phyloP scores from a whole-genome alignment of 1,140 invertebrate genomes.

The Oryzaephilus surinamensis region DNA sequence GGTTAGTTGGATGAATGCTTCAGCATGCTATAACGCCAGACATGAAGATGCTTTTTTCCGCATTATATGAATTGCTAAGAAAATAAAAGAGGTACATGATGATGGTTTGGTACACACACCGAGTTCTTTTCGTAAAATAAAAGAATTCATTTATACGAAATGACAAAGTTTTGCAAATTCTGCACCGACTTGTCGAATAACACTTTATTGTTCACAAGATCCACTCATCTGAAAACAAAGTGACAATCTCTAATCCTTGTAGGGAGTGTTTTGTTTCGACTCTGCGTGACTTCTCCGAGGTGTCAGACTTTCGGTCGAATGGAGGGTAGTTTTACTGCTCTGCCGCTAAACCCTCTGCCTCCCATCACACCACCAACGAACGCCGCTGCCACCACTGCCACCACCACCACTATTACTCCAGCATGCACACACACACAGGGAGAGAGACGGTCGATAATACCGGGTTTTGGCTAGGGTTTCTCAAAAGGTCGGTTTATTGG shows the following conservation, averaged over 20 bases:
- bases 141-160: constrained; percentile 4
- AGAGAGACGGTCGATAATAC: constrained; percentile 12
- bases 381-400: background rate
- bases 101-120: background rate
- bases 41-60: too few species aligned
- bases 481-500: constrained; percentile 15
- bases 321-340: constrained; percentile 9
- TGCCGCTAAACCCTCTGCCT: constrained; percentile 2
- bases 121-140: background rate
- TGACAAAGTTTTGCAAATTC: constrained; percentile 22
- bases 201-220: constrained; percentile 22
- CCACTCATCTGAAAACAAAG: constrained; percentile 24
- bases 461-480: constrained; percentile 11
- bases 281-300: constrained; percentile 23
- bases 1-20: too few species aligned
- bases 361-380: background rate
- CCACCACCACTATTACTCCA: background rate
- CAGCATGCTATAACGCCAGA: too few species aligned
- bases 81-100: too few species aligned
- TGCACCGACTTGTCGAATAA: constrained; percentile 9
- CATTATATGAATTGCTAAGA: too few species aligned
- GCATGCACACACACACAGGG: background rate
- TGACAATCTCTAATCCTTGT: constrained; percentile 26
- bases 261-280: constrained; percentile 24
- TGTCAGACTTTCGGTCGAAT: constrained; percentile 21